These are phyloP conservation scores for Leiothrix lutea DNA, from an alignment of 2,113 vertebrate species.

Conservation along the genomic window DNA sequence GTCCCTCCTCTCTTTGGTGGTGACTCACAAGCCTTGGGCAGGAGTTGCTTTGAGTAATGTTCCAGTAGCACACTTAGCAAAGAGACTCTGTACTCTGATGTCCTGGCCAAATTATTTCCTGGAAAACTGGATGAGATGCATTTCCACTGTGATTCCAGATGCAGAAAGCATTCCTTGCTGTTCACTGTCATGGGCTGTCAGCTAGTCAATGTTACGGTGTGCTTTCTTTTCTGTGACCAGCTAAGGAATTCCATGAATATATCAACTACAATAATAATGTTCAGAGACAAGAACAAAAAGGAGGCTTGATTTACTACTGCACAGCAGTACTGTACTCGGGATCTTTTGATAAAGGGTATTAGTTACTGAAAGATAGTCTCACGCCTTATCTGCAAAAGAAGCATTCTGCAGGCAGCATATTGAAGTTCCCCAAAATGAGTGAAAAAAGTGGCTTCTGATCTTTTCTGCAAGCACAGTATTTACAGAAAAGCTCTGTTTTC, in stretches of 20 bases:
- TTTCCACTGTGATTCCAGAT: background rate
- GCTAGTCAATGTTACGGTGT: background rate
- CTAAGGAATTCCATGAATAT: background rate
- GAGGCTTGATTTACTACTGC: background rate
- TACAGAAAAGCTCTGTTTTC: background rate
- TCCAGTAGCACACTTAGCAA: background rate
- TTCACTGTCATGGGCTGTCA: background rate
- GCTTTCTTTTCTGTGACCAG: background rate
- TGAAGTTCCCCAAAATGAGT: accelerated
- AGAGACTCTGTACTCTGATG: background rate
- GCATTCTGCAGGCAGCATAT: background rate
- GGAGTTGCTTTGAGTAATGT: background rate
- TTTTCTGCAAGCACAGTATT: accelerated
- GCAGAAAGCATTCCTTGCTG: background rate
- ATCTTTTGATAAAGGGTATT: background rate
- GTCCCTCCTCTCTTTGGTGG: background rate
- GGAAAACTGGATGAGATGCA: background rate
- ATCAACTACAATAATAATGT: background rate
- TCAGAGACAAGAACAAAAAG: background rate
- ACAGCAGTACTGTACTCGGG: background rate
- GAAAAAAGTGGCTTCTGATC: background rate
- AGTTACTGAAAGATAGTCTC: background rate
- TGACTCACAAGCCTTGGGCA: background rate
- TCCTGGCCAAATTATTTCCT: background rate
- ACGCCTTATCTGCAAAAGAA: background rate